Evolutionary conservation across 2,113 vertebrate genomes (phyloP), one percentile per base, ranked within the genome.

Genomic region (Siniperca chuatsi): DNA sequence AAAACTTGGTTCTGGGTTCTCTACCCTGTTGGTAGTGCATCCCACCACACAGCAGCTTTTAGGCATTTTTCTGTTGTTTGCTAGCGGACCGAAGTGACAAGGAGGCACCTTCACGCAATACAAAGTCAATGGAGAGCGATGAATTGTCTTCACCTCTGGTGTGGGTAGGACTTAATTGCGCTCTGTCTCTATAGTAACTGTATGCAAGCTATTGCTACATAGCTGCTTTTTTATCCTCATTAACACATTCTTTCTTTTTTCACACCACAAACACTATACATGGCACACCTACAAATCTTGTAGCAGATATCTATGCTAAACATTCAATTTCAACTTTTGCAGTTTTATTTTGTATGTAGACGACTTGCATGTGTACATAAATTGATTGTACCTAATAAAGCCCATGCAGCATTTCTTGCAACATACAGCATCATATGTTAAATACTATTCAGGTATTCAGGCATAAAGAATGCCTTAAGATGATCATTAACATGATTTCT

Each of bases 401-500:
- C 44, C 23, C 25, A 35, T 25, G 29, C 35, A 88, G 13, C 46
- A 64, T 76, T 66, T 62, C 54, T 52, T 66, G 20, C 29, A 50
- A 23, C 74, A 57, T 9, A 50, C 48, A 57, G 74, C 83, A 25
- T 83, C 50, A 7, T 57, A 74, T 69, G 64, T 86, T 72, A 70
- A 69, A 85, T 50, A 76, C 58, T 64, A 54, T 57, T 46, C 73
- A 87, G 72, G 76, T 84, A 85, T 73, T 82, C 75, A 66, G 52
- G 66, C 81, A 62, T 85, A 73, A 81, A 83, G 58, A 82, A 90
- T 52, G 67, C 77, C 83, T 67, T 72, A 76, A 78, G 86, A 85
- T 18, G 75, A 67, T 60, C 75, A 90, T 92, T 91, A 93, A 77
- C 52, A 81, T 85, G 92, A 90, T 92, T 92, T 92, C 90, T 87